Conservation (phyloP, 2,113 vertebrate genomes). For the Neolamprologus kungweensis region DNA sequence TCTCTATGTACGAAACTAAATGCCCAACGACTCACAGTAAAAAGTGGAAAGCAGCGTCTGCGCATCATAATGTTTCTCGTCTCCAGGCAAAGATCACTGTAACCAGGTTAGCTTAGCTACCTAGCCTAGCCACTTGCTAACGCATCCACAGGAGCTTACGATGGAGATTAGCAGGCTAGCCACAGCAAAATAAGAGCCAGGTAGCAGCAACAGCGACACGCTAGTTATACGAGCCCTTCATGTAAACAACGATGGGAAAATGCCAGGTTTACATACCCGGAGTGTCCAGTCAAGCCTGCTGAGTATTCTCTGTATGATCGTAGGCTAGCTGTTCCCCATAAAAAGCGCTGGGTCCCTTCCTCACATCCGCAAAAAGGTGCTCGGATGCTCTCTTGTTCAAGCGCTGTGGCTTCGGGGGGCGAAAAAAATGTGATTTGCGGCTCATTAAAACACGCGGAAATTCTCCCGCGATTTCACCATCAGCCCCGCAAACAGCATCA, state of each 20-base stretch:
- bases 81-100: constrained; percentile 21
- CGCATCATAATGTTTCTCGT: constrained; percentile 17
- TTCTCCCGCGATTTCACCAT: background rate
- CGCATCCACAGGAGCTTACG: background rate
- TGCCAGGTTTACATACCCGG: background rate
- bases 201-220: background rate
- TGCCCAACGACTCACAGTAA: background rate
- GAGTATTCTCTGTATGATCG: background rate
- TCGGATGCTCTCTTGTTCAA: constrained; percentile 27
- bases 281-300: background rate
- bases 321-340: background rate
- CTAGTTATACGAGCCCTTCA: background rate
- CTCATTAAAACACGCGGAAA: background rate
- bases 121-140: constrained; percentile 43
- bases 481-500: background rate
- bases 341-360: background rate
- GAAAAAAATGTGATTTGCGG: background rate
- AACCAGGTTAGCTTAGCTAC: constrained; percentile 20
- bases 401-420: background rate
- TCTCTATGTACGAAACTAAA: background rate
- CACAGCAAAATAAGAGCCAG: background rate
- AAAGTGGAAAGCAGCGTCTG: constrained; percentile 14
- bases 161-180: background rate
- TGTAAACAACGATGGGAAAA: background rate
- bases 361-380: constrained; percentile 35